Conservation (phyloP, 1,140 invertebrate genomes). For the Halotydeus destructor region DNA sequence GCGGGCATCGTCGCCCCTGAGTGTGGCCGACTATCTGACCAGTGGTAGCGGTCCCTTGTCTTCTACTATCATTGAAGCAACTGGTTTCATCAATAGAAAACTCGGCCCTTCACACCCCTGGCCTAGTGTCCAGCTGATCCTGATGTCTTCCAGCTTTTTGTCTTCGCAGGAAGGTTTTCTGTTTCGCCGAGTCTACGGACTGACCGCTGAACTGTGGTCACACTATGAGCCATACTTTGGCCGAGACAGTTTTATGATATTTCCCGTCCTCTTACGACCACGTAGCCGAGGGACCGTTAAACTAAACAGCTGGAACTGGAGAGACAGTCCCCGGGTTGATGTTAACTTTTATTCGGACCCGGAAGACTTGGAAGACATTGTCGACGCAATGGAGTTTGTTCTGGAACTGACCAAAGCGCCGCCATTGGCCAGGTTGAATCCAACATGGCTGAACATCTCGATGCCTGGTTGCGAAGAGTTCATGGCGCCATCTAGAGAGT, state of each 20-base stretch:
- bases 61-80: constrained; percentile 25
- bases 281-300: constrained; percentile 44
- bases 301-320: constrained; percentile 33
- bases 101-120: constrained; percentile 56
- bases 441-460: constrained; percentile 7
- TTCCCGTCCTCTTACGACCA: constrained; percentile 45
- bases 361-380: constrained; percentile 32
- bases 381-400: constrained; percentile 13
- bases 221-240: constrained; percentile 5
- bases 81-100: constrained; percentile 61
- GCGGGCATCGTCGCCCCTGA: constrained; percentile 29
- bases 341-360: constrained; percentile 49
- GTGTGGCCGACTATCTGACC: constrained; percentile 1
- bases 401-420: constrained; percentile 7
- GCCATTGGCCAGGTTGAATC: constrained; percentile 19
- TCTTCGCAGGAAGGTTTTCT: constrained; percentile 10
- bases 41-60: constrained; percentile 1
- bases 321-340: constrained; percentile 50
- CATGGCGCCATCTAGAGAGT: constrained; percentile 47
- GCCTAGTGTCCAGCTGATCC: constrained; percentile 71
- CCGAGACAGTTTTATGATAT: constrained; percentile 36
- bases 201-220: neutral
- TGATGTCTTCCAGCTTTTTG: constrained; percentile 20
- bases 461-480: constrained; percentile 49
- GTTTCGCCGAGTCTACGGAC: neutral